Evolutionary conservation across 2,113 vertebrate species (phyloP).

Genomic region (Suricata suricatta): DNA sequence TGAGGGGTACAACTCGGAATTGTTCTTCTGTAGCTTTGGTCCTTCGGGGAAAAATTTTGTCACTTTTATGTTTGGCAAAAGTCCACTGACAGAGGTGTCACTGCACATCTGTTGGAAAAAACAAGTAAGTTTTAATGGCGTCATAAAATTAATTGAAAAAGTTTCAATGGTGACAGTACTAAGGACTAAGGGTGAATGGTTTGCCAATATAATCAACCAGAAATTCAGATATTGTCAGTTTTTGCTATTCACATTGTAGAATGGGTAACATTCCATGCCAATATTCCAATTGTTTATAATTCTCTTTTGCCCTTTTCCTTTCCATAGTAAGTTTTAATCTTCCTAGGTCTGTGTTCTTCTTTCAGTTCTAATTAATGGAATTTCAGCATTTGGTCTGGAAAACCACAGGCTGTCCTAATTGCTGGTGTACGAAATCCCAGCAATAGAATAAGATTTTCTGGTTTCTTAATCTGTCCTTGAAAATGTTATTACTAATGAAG

Average conservation of each 20-base stretch:
- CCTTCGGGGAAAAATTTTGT: background rate
- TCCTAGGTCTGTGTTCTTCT: conserved; percentile 9
- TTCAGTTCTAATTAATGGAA: conserved; percentile 48
- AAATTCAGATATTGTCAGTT: conserved; percentile 8
- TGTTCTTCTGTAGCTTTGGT: conserved; percentile 33
- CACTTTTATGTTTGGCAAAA: conserved; percentile 43
- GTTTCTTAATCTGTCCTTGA: conserved; percentile 60
- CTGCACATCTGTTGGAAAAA: conserved; percentile 44
- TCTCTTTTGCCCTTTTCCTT: conserved; percentile 29
- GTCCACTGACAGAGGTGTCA: background rate
- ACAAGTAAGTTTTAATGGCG: conserved; percentile 26
- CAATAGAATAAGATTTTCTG: conserved; percentile 46
- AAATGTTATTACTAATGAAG: conserved; percentile 63
- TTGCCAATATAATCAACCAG: conserved; percentile 1
- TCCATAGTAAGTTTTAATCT: conserved; percentile 13
- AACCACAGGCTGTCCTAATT: background rate
- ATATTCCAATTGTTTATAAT: conserved; percentile 39
- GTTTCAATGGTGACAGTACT: conserved; percentile 43
- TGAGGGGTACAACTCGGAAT: background rate
- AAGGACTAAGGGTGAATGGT: background rate
- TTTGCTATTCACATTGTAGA: background rate
- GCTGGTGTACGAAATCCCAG: conserved; percentile 14
- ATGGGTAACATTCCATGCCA: background rate
- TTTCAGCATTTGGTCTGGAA: conserved; percentile 45
- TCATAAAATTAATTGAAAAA: conserved; percentile 46